Conservation (phyloP, 2,797 vertebrate genomes). For the Neosilurus hyrtlii region DNA sequence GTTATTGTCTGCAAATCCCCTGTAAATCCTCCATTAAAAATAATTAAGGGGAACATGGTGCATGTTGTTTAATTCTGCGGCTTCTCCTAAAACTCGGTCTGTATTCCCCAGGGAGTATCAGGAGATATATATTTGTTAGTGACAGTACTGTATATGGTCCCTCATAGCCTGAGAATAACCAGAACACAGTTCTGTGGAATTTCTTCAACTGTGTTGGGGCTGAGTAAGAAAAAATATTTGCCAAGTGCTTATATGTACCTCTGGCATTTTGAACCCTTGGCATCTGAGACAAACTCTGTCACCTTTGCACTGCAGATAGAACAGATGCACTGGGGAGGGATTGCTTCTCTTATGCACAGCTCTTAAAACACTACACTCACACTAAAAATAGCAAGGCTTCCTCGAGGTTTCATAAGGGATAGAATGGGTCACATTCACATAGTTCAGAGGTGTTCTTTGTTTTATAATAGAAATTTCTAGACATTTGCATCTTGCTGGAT, state of each 20-base stretch:
- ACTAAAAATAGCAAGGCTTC: conserved; percentile 45
- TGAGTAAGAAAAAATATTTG: neutral
- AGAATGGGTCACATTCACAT: conserved; percentile 27
- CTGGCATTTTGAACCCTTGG: neutral
- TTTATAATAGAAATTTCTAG: neutral
- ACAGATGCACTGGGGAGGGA: conserved; percentile 6
- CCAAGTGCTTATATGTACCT: neutral
- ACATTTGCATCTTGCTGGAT: neutral
- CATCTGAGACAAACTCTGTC: conserved; percentile 1
- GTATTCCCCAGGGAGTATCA: too few species aligned
- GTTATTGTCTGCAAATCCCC: too few species aligned
- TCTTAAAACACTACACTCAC: neutral
- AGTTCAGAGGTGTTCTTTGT: conserved; percentile 31
- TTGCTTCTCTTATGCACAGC: neutral
- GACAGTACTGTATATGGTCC: neutral
- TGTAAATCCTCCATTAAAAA: too few species aligned
- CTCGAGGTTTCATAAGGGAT: conserved; percentile 37
- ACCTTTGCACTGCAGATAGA: conserved; percentile 7
- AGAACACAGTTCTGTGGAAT: neutral
- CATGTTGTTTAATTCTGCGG: too few species aligned
- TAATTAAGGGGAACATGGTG: too few species aligned
- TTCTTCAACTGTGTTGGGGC: neutral
- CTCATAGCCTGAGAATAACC: neutral
- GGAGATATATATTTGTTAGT: too few species aligned
- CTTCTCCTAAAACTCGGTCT: too few species aligned